These are phyloP conservation scores for Aleiodes testaceus DNA, from an alignment of 2,888 invertebrate genomes.

Conservation along the genomic window DNA sequence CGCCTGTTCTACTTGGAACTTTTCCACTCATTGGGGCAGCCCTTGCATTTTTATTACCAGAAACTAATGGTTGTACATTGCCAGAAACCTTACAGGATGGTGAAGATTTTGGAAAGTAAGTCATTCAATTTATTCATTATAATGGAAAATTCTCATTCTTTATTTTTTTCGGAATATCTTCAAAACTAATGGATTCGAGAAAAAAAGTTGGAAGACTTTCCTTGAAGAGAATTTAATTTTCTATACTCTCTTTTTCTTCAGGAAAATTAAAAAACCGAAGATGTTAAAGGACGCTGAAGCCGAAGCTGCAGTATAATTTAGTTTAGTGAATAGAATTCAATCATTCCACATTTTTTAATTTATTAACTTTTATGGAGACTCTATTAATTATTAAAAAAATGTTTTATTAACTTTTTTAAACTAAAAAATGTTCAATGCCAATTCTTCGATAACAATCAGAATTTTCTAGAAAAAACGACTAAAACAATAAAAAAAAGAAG, in stretches of 20 bases:
- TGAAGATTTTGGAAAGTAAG: constrained; percentile 77
- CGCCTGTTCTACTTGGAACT: constrained; percentile 83
- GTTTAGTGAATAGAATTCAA: constrained; percentile 49
- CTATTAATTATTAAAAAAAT: too few relatives aligned
- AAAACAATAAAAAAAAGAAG: constrained; percentile 10
- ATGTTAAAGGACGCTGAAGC: constrained; percentile 56
- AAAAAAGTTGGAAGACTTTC: too few relatives aligned
- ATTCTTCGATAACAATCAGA: background rate
- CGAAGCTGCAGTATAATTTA: constrained; percentile 58
- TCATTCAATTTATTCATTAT: constrained; percentile 17
- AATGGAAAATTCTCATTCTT: background rate
- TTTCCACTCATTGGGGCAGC: constrained; percentile 81
- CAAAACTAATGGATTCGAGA: too few relatives aligned
- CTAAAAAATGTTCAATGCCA: too few relatives aligned
- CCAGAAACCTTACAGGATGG: constrained; percentile 89
- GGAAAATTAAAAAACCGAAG: constrained; percentile 48
- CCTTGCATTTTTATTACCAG: constrained; percentile 82
- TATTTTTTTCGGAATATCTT: constrained; percentile 4
- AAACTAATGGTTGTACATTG: constrained; percentile 83
- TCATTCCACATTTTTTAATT: constrained; percentile 59
- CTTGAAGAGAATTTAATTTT: too few relatives aligned
- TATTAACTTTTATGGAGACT: constrained; percentile 46
- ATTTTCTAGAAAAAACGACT: background rate
- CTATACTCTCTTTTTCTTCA: background rate
- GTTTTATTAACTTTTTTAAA: too few relatives aligned